Conservation (phyloP, 2,113 vertebrate species). For the Carassius auratus region DNA sequence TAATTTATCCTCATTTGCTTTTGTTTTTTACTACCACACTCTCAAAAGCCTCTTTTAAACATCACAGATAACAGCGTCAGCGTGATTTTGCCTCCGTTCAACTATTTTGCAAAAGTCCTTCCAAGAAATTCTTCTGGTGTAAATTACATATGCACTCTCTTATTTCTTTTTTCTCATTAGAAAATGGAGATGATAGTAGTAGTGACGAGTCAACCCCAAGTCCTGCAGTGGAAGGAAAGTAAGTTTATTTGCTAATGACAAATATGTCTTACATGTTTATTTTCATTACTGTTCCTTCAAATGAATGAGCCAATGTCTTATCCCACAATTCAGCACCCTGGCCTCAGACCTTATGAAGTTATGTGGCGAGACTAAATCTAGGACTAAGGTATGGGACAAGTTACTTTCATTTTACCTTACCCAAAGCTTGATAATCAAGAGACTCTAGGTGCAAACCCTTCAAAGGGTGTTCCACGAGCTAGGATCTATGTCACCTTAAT, state of each 20-base stretch:
- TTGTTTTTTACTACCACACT: slow-evolving; percentile 55
- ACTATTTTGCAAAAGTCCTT: not conserved
- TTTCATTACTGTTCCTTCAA: not conserved
- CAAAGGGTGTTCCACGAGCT: not conserved
- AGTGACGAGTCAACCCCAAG: slow-evolving; percentile 91
- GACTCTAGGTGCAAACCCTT: not conserved
- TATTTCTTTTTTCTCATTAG: slow-evolving; percentile 68
- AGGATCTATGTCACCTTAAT: not conserved
- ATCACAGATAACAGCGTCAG: not conserved
- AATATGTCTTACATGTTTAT: not conserved
- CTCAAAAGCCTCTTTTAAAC: slow-evolving; percentile 13
- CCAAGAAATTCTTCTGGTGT: not conserved
- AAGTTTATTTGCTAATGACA: slow-evolving; percentile 52
- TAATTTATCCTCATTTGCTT: slow-evolving; percentile 66
- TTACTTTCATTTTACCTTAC: not conserved
- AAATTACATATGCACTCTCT: not conserved
- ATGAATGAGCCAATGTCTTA: not conserved
- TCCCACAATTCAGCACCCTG: slow-evolving; percentile 74
- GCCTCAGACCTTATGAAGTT: slow-evolving; percentile 92
- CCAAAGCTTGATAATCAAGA: not conserved
- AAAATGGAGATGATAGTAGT: slow-evolving; percentile 90
- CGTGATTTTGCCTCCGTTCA: not conserved
- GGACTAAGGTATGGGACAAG: slow-evolving; percentile 84
- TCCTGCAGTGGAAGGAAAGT: slow-evolving; percentile 90
- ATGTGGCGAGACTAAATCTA: slow-evolving; percentile 89